A percentile compares a stretch with the other conserved stretches of the same genome.
These are phyloP conservation scores for Baronia brevicornis DNA, from an alignment of 2,888 invertebrate genomes.

Conservation along the genomic window DNA sequence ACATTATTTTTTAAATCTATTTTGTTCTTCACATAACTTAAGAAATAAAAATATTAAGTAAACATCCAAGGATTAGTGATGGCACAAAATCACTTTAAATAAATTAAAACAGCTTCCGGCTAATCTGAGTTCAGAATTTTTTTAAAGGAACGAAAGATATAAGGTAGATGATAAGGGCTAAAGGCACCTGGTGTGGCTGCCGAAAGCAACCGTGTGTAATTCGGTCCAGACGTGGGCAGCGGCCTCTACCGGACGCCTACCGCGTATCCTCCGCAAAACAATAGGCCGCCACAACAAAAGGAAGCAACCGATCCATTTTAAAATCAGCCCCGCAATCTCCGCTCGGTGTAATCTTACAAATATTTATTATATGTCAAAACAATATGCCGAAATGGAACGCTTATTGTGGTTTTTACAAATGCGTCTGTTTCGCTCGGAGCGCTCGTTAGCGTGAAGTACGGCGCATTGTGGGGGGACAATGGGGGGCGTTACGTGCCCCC, in stretches of 20 bases:
- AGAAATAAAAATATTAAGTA: too few species aligned
- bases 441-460: conserved; percentile 74
- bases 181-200: conserved; percentile 42
- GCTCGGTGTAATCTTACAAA: conserved; percentile 65
- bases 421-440: conserved; percentile 65
- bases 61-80: background rate
- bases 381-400: conserved; percentile 73
- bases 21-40: too few species aligned
- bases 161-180: conserved; percentile 23
- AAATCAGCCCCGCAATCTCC: conserved; percentile 59
- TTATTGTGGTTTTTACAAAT: conserved; percentile 74
- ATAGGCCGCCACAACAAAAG: conserved; percentile 42
- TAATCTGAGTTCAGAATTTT: conserved; percentile 14
- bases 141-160: conserved; percentile 19
- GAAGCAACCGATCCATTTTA: conserved; percentile 49
- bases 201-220: conserved; percentile 67
- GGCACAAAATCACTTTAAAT: background rate
- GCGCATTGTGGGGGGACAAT: conserved; percentile 69
- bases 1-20: too few species aligned
- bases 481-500: conserved; percentile 55
- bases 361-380: conserved; percentile 76
- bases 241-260: conserved; percentile 36
- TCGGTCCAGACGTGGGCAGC: conserved; percentile 36
- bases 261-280: conserved; percentile 37
- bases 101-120: conserved; percentile 1